These are phyloP conservation scores for Drosophila maculinotata DNA, from an alignment of 2,888 invertebrate genomes.

Conservation along the genomic window DNA sequence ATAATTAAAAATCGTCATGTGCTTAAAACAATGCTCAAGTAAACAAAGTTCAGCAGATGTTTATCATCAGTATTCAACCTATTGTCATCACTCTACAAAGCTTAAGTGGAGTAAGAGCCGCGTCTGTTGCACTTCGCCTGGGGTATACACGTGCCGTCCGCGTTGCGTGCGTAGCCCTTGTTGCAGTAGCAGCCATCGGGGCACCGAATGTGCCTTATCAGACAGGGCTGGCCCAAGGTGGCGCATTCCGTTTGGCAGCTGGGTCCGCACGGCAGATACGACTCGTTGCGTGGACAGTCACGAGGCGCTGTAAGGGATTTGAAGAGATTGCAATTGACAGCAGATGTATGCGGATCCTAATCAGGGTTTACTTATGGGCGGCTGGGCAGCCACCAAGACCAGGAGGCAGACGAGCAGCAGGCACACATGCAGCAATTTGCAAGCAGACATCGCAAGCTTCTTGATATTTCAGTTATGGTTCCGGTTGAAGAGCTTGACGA, in stretches of 20 bases:
- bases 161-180: constrained; percentile 76
- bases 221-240: constrained; percentile 77
- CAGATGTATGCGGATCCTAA: not conserved
- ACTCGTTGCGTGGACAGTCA: constrained; percentile 70
- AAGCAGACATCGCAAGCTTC: constrained; percentile 31
- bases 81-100: constrained; percentile 2
- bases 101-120: constrained; percentile 3
- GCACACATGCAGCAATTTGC: constrained; percentile 19
- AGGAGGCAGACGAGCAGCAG: constrained; percentile 44
- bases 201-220: constrained; percentile 72
- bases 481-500: constrained; percentile 14
- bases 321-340: not conserved
- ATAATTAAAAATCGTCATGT: constrained; percentile 10
- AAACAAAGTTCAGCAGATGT: constrained; percentile 10
- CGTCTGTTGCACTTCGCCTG: constrained; percentile 13
- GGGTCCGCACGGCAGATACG: constrained; percentile 71
- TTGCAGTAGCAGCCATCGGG: constrained; percentile 83
- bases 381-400: constrained; percentile 29
- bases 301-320: constrained; percentile 51
- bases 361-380: constrained; percentile 42
- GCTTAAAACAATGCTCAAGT: not conserved
- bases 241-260: constrained; percentile 81
- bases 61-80: constrained; percentile 9
- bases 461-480: constrained; percentile 11
- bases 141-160: constrained; percentile 71